phyloP scores from a whole-genome alignment of 1,140 invertebrate species.

The Drosophila punjabiensis region DNA sequence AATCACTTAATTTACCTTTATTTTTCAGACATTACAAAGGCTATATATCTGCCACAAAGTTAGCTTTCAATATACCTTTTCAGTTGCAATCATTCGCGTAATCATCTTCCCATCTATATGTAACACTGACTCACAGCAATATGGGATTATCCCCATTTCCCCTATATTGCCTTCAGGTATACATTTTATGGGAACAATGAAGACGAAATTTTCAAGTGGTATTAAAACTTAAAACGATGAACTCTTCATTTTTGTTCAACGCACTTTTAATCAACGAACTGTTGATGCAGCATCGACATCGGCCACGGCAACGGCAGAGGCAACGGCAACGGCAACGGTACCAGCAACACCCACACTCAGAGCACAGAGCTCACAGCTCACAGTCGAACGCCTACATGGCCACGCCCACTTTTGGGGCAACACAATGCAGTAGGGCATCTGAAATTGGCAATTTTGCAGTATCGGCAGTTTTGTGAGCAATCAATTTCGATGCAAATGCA shows the following conservation, averaged over 20 bases:
- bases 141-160: neutral
- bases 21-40: neutral
- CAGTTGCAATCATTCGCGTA: neutral
- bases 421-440: conserved; percentile 42
- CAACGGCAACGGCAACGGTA: neutral
- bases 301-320: conserved; percentile 3
- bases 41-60: neutral
- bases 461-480: conserved; percentile 82
- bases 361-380: conserved; percentile 8
- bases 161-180: conserved; percentile 1
- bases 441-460: conserved; percentile 78
- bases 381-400: conserved; percentile 10
- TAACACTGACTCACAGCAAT: neutral
- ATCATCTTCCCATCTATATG: neutral
- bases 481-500: conserved; percentile 84
- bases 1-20: neutral
- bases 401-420: conserved; percentile 46
- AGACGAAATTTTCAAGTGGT: conserved; percentile 18
- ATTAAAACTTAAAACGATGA: conserved; percentile 42
- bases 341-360: neutral
- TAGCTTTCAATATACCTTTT: neutral
- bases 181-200: conserved; percentile 13
- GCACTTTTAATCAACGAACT: conserved; percentile 82
- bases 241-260: conserved; percentile 60
- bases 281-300: conserved; percentile 63